Conservation (phyloP, 2,797 vertebrate species). For the Chiloscyllium punctatum region DNA sequence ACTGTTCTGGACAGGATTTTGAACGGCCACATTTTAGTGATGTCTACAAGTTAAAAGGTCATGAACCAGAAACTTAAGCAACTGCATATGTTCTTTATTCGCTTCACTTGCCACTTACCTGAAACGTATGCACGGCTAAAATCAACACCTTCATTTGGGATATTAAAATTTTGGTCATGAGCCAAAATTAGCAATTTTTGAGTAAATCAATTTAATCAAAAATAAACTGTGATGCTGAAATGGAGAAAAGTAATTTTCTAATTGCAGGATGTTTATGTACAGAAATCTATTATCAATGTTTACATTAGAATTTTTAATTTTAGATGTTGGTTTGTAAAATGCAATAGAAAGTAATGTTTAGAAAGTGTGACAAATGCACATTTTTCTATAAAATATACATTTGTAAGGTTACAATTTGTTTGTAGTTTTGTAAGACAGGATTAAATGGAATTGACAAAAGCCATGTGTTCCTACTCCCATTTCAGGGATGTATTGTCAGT, state of each 20-base stretch:
- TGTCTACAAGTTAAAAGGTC: neutral
- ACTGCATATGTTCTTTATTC: neutral
- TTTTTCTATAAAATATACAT: neutral
- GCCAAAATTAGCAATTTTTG: neutral
- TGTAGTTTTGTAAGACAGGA: neutral
- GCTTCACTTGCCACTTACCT: neutral
- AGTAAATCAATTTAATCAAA: neutral
- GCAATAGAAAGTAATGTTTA: neutral
- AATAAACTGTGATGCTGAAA: neutral
- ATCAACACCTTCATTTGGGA: neutral
- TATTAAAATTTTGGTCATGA: neutral
- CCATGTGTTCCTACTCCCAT: neutral
- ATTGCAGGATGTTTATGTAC: neutral
- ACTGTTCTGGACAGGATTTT: neutral
- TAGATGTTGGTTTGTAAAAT: neutral
- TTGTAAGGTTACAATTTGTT: neutral
- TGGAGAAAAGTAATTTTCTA: neutral
- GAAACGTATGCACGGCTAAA: neutral
- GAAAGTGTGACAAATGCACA: neutral
- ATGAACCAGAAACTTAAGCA: neutral
- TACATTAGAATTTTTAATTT: neutral
- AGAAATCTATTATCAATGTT: neutral
- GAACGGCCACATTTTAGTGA: neutral
- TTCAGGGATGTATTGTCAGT: neutral
- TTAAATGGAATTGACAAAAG: neutral